Base-by-base conservation (phyloP, 2,888 invertebrate species). In the Phengaris alcon region DNA sequence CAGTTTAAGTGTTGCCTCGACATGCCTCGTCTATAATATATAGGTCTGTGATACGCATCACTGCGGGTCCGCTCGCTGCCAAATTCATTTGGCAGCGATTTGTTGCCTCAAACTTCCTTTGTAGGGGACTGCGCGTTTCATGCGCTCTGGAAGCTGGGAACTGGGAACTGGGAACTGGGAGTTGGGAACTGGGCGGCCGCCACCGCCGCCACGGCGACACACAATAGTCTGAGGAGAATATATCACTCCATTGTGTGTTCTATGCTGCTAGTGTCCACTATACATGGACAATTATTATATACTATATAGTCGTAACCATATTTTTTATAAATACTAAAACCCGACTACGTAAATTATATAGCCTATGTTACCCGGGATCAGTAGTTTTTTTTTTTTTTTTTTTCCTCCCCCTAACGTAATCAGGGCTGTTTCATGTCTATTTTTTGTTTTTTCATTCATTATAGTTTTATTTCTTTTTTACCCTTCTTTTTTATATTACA, bases 11-110 rank as follows among this genome's bases (percentile, higher is more conserved):
- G 35, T 35, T 35, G 35, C 35, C 35, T 35, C 35, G 35, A 35
- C 35, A 35, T 4, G 35, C 35, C 35, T 35, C 35, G 35, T 35
- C 35, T 35, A 35, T 35, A 35, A 35, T 35, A 35, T 35, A 3
- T 35, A 35, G 35, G 35, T 35, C 35, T 35, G 4, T 35, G 35
- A 35, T 35, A 35, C 35, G 35, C 35, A 35, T 35, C 35, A 4
- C 35, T 4, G 35, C 35, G 3, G 35, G 35, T 48, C 48, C 48
- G 48, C 6, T 6, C 64, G 35, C 35, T 64, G 64, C 64, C 64
- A 64, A 64, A 64, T 64, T 35, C 12, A 64, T 12, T 64, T 64
- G 64, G 64, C 64, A 64, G 8, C 35, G 35, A 64, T 12, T 64
- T 64, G 64, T 64, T 10, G 35, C 64, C 64, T 35, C 6, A 35